Base-by-base conservation (phyloP, 2,797 vertebrate genomes). In the Anguilla marmorata region DNA sequence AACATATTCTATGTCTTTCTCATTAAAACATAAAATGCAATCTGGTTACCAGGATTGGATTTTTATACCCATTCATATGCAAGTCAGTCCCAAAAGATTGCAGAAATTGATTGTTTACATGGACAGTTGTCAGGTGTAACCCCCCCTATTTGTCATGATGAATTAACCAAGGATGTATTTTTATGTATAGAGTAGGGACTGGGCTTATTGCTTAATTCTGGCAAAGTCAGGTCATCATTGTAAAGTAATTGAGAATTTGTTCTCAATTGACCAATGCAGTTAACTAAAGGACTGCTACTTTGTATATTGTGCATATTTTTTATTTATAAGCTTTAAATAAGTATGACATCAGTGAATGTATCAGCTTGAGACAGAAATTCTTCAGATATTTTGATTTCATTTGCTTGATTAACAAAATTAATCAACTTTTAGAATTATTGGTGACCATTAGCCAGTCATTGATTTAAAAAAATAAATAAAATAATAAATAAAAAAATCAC, bases 301-400 rank as follows among this genome's bases (percentile, higher is more conserved):
- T 41, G 37, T 41, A 41, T 41, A 41, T 41, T 41, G 37, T 41
- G 37, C 37, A 41, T 41, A 58, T 58, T 58, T 16, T 58, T 58
- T 16, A 58, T 58, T 58, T 41, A 41, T 41, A 58, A 60, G 21
- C 16, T 66, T 7, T 24, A 66, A 66, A 66, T n/a, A 24, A 21
- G 60, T 66, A 66, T 66, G 63, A 66, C n/a, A 66, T 66, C 54
- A 56, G 63, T 66, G 63, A n/a, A 27, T 66, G n/a, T 66, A n/a
- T n/a, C 63, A 66, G 63, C n/a, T 66, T 45, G 24, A n/a, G 63
- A 66, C n/a, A 9, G n/a, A 27, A n/a, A 66, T n/a, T 66, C 7
- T 66, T 24, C 5, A 66, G n/a, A 27, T 66, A 66, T n/a, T 66
- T 66, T 6, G 58, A 24, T 63, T 66, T 66, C 21, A n/a, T 66